Conservation (phyloP, 2,797 vertebrate species). For the Melanotaenia nigrans region DNA sequence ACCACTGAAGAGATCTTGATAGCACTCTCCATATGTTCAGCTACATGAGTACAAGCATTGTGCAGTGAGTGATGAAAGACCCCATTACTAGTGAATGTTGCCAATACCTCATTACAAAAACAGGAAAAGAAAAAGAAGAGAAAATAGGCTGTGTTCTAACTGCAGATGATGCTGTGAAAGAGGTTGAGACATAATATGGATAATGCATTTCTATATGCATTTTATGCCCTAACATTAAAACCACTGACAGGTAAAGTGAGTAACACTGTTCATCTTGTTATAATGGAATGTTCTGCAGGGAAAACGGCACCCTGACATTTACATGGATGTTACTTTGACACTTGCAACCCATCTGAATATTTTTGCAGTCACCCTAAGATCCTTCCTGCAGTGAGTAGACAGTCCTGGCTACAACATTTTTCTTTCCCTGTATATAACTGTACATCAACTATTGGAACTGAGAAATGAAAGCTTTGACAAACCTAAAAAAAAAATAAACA, state of each 20-base stretch:
- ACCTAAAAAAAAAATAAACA: neutral
- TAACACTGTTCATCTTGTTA: neutral
- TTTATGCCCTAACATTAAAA: neutral
- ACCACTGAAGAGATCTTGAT: constrained; percentile 62
- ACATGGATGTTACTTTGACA: neutral
- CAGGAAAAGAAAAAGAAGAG: constrained; percentile 9
- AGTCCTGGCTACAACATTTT: too few relatives aligned
- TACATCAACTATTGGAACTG: neutral
- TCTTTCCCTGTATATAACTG: too few relatives aligned
- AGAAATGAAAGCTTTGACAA: neutral
- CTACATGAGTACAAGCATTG: constrained; percentile 67
- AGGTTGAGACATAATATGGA: constrained; percentile 14
- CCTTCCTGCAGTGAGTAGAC: neutral
- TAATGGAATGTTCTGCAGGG: neutral
- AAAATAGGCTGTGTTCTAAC: constrained; percentile 20
- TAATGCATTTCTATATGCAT: constrained; percentile 10
- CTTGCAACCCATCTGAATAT: too few relatives aligned
- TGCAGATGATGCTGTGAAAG: constrained; percentile 27
- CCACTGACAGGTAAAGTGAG: neutral
- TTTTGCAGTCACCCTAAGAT: neutral
- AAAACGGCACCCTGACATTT: neutral
- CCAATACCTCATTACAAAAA: constrained; percentile 57
- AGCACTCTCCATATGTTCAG: constrained; percentile 70
- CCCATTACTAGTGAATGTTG: constrained; percentile 55
- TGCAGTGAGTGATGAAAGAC: constrained; percentile 64